These are phyloP conservation scores for Tetragonula carbonaria DNA, from an alignment of 2,888 invertebrate species.

Conservation along the genomic window DNA sequence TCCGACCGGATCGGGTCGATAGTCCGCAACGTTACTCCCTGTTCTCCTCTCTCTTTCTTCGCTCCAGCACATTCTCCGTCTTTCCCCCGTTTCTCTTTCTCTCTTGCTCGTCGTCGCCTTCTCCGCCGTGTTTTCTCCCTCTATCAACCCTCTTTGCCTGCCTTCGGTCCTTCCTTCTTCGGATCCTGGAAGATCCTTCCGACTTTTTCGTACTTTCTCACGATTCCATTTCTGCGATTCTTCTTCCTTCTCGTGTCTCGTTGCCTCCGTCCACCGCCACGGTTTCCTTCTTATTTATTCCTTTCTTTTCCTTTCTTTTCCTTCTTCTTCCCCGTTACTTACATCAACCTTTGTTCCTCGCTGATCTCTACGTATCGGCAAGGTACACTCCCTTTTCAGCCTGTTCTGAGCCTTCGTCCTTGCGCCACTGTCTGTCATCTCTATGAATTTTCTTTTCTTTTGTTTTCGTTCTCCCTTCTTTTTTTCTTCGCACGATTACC, in stretches of 20 bases:
- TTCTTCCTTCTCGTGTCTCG: background rate
- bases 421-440: background rate
- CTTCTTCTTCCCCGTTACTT: background rate
- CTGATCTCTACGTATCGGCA: background rate
- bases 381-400: conserved; percentile 17
- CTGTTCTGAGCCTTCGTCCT: conserved; percentile 4
- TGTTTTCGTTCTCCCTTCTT: background rate
- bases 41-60: conserved; percentile 47
- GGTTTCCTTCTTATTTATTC: background rate
- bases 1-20: conserved; percentile 78
- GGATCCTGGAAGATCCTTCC: background rate
- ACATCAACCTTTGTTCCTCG: background rate
- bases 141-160: conserved; percentile 7
- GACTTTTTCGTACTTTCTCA: background rate
- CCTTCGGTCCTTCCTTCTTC: background rate
- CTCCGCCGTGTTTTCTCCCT: background rate
- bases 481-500: background rate
- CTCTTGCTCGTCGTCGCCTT: conserved; percentile 1
- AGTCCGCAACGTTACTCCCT: conserved; percentile 80
- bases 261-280: background rate
- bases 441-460: background rate
- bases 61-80: conserved; percentile 4
- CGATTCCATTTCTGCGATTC: conserved; percentile 13
- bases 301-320: background rate
- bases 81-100: conserved; percentile 23